These are phyloP conservation scores for Diceros bicornis DNA, from an alignment of 2,797 vertebrate species.

Conservation along the genomic window DNA sequence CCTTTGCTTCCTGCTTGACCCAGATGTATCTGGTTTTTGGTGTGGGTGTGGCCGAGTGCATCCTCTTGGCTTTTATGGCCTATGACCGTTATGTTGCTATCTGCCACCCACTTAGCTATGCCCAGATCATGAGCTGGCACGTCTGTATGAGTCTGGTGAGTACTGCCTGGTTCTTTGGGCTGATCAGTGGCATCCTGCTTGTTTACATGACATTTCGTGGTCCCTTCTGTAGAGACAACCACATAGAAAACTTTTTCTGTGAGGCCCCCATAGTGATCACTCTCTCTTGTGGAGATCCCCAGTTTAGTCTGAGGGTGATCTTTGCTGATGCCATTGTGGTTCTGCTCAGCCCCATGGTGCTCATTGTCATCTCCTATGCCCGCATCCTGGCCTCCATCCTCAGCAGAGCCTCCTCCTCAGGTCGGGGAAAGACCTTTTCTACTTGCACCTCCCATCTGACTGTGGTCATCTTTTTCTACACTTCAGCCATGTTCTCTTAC, in stretches of 20 bases:
- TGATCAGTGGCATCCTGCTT: conserved; percentile 49
- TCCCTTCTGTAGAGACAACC: conserved; percentile 45
- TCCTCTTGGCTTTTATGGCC: conserved; percentile 70
- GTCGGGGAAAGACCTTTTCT: conserved; percentile 19
- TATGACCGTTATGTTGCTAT: background rate
- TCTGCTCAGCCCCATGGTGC: conserved; percentile 51
- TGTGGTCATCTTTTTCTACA: conserved; percentile 70
- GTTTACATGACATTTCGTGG: background rate
- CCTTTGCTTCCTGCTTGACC: conserved; percentile 33
- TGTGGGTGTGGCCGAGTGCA: background rate
- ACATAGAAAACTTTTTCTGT: conserved; percentile 71
- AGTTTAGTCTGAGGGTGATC: background rate
- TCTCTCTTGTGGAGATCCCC: conserved; percentile 26
- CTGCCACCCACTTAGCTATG: conserved; percentile 74
- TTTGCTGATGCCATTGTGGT: background rate
- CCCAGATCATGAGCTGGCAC: conserved; percentile 59
- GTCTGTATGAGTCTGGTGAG: conserved; percentile 47
- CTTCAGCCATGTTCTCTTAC: conserved; percentile 69
- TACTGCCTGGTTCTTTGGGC: conserved; percentile 62
- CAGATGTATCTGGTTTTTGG: conserved; percentile 52
- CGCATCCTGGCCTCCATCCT: conserved; percentile 65
- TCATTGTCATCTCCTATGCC: conserved; percentile 59
- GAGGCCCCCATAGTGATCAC: conserved; percentile 44
- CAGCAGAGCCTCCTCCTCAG: conserved; percentile 62
- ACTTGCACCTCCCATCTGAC: conserved; percentile 78